Conservation (phyloP, 2,797 vertebrate species). For the Cheirogaleus major region DNA sequence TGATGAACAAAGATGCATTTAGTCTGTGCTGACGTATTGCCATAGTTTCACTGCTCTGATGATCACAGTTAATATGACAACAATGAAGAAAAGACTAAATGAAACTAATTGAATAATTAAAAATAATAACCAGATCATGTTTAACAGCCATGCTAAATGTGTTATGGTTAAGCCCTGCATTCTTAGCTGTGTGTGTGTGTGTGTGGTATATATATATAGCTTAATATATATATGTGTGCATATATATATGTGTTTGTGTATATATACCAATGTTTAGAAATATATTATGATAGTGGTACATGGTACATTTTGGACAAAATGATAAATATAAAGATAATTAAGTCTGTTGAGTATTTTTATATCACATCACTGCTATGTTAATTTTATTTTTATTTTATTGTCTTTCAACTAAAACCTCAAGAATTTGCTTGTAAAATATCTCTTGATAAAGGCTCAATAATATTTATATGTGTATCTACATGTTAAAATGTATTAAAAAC, state of each 20-base stretch:
- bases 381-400: background rate
- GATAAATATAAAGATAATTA: background rate
- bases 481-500: background rate
- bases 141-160: background rate
- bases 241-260: too few relatives aligned
- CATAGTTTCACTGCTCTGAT: background rate
- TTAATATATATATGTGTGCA: too few relatives aligned
- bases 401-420: background rate
- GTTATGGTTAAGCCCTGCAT: background rate
- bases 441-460: background rate
- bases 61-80: background rate
- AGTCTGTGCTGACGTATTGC: background rate
- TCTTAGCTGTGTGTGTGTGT: background rate
- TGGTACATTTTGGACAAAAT: background rate
- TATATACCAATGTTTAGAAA: background rate
- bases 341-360: background rate
- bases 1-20: background rate
- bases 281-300: background rate
- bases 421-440: background rate
- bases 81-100: background rate
- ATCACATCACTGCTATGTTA: background rate
- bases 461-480: background rate
- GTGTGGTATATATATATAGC: too few relatives aligned
- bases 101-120: background rate
- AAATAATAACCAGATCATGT: background rate